A percentile compares a stretch with the other conserved stretches of the same genome.
phyloP scores from a whole-genome alignment of 2,113 vertebrate species.

The human (Homo sapiens) region GRCh38 chr7:3171501-3172000 shows the following conservation, averaged over 20 bases:
- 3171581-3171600: background rate
- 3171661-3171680: background rate
- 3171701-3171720: background rate
- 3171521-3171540: background rate
- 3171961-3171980: slow-evolving; percentile 55
- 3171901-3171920: slow-evolving; percentile 56
- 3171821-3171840: slow-evolving; percentile 73
- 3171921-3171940: slow-evolving; percentile 74
- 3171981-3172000: slow-evolving; percentile 70
- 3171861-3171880: slow-evolving; percentile 61
- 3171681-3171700: background rate
- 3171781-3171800: slow-evolving; percentile 45
- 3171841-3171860: slow-evolving; percentile 69
- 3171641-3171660: background rate
- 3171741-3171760: background rate
- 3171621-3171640: background rate
- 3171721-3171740: rapidly evolving
- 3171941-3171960: slow-evolving; percentile 50
- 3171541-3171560: background rate
- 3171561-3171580: background rate
- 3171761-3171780: background rate
- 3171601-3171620: background rate
- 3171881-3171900: slow-evolving; percentile 61
- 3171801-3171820: slow-evolving; percentile 74
- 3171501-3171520: background rate